Percentiles rank a stretch among this genome's conserved stretches.
These are phyloP conservation scores for Acrobeloides nanus DNA, from an alignment of 2,888 invertebrate genomes.

Conservation along the genomic window DNA sequence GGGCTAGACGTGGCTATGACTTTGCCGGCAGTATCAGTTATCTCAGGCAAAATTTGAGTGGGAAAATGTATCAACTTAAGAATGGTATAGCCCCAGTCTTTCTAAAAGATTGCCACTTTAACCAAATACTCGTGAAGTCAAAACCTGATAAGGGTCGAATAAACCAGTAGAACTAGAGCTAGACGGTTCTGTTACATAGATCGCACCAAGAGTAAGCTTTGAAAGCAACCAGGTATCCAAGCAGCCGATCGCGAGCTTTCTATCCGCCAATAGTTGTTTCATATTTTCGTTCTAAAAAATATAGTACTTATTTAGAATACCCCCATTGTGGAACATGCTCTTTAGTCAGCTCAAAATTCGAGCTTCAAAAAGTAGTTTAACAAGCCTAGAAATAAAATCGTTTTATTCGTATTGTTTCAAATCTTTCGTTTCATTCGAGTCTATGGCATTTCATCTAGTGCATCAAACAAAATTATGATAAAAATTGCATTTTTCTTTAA, in stretches of 20 bases:
- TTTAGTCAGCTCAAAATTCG: no score
- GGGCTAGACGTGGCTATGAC: slow-evolving; percentile 64
- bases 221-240: slow-evolving; percentile 87
- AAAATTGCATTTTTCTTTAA: no score
- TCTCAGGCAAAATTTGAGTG: slow-evolving; percentile 66
- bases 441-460: background rate
- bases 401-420: no score
- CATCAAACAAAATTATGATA: slow-evolving; percentile 7
- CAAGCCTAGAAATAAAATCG: no score
- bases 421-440: background rate
- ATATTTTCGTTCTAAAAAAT: slow-evolving; percentile 52
- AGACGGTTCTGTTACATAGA: slow-evolving; percentile 75
- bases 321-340: no score
- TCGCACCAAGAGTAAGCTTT: slow-evolving; percentile 57
- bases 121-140: no score
- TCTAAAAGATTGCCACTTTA: no score
- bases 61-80: slow-evolving; percentile 70
- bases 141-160: slow-evolving; percentile 78
- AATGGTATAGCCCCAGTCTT: slow-evolving; percentile 74
- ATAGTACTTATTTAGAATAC: slow-evolving; percentile 4
- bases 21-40: slow-evolving; percentile 21
- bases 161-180: slow-evolving; percentile 84
- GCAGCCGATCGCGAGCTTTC: slow-evolving; percentile 67
- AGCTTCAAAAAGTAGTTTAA: no score
- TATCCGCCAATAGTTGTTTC: slow-evolving; percentile 65